Conservation (phyloP, 2,888 invertebrate species). For the Gandaritis pyraliata region DNA sequence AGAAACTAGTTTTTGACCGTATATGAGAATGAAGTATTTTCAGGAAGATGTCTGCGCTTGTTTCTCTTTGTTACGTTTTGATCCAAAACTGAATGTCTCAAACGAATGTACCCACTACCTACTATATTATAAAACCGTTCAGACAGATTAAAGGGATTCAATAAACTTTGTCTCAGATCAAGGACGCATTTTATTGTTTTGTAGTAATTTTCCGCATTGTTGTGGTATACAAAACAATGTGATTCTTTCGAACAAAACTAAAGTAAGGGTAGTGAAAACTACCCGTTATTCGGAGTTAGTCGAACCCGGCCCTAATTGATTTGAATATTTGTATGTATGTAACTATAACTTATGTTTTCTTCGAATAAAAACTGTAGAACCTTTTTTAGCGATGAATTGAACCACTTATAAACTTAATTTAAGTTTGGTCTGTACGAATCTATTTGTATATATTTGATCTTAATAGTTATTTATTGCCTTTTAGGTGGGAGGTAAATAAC, state of each 20-base stretch:
- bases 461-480: conserved; percentile 24
- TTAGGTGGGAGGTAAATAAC: conserved; percentile 35
- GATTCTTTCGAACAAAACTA: background rate
- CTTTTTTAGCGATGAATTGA: too few species aligned
- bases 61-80: too few species aligned
- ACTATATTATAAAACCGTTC: background rate
- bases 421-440: background rate
- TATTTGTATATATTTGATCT: conserved; percentile 12
- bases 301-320: too few species aligned
- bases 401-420: background rate
- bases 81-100: too few species aligned
- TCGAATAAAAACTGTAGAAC: too few species aligned
- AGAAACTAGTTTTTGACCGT: background rate
- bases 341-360: too few species aligned
- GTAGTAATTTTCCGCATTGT: conserved; percentile 20
- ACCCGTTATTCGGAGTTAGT: too few species aligned
- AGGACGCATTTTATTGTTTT: conserved; percentile 12
- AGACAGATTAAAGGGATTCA: background rate
- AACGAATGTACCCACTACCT: background rate
- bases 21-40: background rate
- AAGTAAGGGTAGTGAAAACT: background rate
- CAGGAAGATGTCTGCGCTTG: background rate
- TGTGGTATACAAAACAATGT: background rate
- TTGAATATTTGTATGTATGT: too few species aligned
- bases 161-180: conserved; percentile 7